phyloP scores from a whole-genome alignment of 2,888 invertebrate genomes.

The Mantis religiosa region DNA sequence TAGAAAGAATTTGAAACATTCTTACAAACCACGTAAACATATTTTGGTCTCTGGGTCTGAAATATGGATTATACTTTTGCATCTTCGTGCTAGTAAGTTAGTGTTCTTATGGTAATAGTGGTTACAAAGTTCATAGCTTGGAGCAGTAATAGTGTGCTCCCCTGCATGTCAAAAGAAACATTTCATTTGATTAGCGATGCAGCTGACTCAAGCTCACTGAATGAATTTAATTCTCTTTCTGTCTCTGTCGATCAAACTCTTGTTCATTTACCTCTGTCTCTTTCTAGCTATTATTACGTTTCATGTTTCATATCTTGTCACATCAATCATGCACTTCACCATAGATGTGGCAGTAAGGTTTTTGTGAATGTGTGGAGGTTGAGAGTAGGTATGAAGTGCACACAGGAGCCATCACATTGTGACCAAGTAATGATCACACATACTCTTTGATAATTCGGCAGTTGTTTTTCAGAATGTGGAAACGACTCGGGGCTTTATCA shows the following conservation, averaged over 20 bases:
- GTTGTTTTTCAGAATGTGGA: no score
- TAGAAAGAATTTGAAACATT: no score
- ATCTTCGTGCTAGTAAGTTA: neutral
- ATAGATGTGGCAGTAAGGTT: neutral
- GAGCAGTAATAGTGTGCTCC: neutral
- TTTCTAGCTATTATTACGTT: neutral
- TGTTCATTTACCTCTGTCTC: neutral
- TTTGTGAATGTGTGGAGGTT: neutral
- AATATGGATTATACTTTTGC: no score
- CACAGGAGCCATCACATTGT: neutral
- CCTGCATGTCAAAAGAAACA: neutral
- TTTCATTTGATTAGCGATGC: constrained; percentile 11
- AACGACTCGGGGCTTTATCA: no score
- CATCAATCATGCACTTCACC: neutral
- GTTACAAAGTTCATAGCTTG: neutral
- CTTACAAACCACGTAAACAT: no score
- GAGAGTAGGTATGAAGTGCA: neutral
- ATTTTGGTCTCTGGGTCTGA: no score
- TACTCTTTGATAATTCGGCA: no score
- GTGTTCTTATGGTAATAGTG: neutral
- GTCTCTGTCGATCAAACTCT: neutral
- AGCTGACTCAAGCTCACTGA: constrained; percentile 5
- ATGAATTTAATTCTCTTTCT: neutral
- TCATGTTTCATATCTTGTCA: neutral
- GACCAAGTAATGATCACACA: neutral